A percentile compares a stretch with the other conserved stretches of the same genome.
phyloP scores from a whole-genome alignment of 2,888 invertebrate genomes.

The Dromius quadrimaculatus region DNA sequence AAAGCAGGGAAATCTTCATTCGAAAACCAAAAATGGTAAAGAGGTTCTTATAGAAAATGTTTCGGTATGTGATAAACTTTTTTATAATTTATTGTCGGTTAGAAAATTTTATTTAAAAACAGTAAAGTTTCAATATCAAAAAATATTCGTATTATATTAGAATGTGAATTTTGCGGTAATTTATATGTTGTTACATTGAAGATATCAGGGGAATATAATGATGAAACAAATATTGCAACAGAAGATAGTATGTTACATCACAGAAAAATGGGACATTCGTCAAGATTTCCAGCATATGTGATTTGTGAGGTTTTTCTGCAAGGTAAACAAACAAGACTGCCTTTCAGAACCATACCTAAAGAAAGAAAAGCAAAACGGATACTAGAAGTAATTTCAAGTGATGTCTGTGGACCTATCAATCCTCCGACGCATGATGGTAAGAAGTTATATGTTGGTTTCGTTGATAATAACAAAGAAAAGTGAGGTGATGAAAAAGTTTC shows the following conservation, averaged over 20 bases:
- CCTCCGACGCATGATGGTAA: conserved; percentile 53
- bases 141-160: conserved; percentile 36
- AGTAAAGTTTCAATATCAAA: conserved; percentile 51
- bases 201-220: background rate
- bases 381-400: conserved; percentile 52
- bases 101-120: conserved; percentile 54
- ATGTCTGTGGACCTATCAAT: conserved; percentile 53
- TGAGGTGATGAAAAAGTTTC: conserved; percentile 55
- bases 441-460: conserved; percentile 53
- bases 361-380: conserved; percentile 54
- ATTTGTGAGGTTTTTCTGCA: conserved; percentile 56
- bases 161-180: conserved; percentile 51
- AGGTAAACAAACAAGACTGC: conserved; percentile 52
- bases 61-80: conserved; percentile 54
- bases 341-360: conserved; percentile 50
- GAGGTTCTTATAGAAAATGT: conserved; percentile 53
- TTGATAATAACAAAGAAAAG: conserved; percentile 51
- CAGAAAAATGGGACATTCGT: conserved; percentile 57
- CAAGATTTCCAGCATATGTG: conserved; percentile 47
- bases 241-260: conserved; percentile 52
- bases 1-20: conserved; percentile 53
- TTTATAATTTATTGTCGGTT: conserved; percentile 55
- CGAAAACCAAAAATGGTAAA: conserved; percentile 51
- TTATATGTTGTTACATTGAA: conserved; percentile 40
- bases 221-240: background rate